These are phyloP conservation scores for Callorhinus ursinus DNA, from an alignment of 2,113 vertebrate genomes.

Conservation along the genomic window DNA sequence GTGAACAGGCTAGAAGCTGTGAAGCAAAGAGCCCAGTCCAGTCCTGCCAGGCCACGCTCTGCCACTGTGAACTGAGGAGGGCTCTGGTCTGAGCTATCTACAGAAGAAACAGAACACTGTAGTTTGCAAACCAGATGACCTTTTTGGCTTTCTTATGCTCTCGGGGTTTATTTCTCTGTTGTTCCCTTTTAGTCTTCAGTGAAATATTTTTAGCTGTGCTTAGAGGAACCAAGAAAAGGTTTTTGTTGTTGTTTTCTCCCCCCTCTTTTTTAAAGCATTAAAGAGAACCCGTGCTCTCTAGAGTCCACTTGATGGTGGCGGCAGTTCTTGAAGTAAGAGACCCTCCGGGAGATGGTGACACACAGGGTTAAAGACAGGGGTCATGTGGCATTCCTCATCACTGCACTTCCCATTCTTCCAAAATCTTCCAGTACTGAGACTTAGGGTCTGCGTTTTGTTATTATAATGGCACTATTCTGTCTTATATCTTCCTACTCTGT, in stretches of 20 bases:
- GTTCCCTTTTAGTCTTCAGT: neutral
- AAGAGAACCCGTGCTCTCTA: neutral
- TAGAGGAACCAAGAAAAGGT: neutral
- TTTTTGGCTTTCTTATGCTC: neutral
- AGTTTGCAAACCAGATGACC: neutral
- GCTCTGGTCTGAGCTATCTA: neutral
- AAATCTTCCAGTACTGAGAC: neutral
- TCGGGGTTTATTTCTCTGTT: neutral
- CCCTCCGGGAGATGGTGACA: neutral
- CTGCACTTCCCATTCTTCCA: neutral
- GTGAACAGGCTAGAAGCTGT: neutral
- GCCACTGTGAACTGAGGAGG: neutral
- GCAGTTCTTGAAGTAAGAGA: constrained; percentile 15
- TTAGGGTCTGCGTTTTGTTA: neutral
- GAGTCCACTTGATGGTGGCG: neutral
- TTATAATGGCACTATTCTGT: neutral
- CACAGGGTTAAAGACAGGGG: neutral
- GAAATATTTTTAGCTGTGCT: constrained; percentile 31
- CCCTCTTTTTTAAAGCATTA: neutral
- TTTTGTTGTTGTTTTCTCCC: neutral
- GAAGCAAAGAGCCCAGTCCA: neutral
- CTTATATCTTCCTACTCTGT: neutral
- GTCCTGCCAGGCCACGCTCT: neutral
- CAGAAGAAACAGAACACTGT: neutral
- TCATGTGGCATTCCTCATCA: neutral